Evolutionary conservation across 2,113 vertebrate species (phyloP), one percentile per base, ranked within the genome.

Genomic region (Daubentonia madagascariensis): DNA sequence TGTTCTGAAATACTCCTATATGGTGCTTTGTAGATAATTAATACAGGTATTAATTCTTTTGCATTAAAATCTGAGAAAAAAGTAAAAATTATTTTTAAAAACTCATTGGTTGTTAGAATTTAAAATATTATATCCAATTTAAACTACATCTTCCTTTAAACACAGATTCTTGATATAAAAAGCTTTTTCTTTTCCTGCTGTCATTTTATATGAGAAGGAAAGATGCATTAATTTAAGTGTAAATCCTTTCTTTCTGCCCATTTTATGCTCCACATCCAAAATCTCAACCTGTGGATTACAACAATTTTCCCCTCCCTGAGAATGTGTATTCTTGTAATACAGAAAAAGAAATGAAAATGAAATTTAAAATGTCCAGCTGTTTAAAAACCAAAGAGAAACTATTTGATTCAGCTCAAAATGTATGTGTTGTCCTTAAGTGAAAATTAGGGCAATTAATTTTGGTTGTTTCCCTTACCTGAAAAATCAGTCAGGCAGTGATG

Each of bases 381-480:
- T 98, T 75, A 70, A 97, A 76, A 59, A 67, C 65, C 20, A 88
- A 85, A 50, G 61, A 76, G 93, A 78, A 92, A 61, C 43, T 97
- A 35, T 93, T 72, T 93, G 43, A 59, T 97, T 90, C 50, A 91
- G 30, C 25, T 97, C 85, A 92, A 59, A 97, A 97, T 88, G 12
- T 61, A 91, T n/a, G 73, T 43, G 61, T 85, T 91, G 79, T 93
- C 91, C 90, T 48, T 79, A 96, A 72, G 50, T 90, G 48, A 96
- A 92, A 86, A 98, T 97, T 95, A 98, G 79, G 35, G 13, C 32
- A 98, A 98, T 98, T 98, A 97, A 79, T 98, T 95, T 97, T 98
- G 78, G 97, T 97, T 98, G 86, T 98, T 98, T 98, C 95, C 73
- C 91, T 98, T 96, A 98, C 85, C 97, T 98, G 96, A 98, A 78